Conservation (phyloP, 2,797 vertebrate genomes). For the Gobio occitaniae region DNA sequence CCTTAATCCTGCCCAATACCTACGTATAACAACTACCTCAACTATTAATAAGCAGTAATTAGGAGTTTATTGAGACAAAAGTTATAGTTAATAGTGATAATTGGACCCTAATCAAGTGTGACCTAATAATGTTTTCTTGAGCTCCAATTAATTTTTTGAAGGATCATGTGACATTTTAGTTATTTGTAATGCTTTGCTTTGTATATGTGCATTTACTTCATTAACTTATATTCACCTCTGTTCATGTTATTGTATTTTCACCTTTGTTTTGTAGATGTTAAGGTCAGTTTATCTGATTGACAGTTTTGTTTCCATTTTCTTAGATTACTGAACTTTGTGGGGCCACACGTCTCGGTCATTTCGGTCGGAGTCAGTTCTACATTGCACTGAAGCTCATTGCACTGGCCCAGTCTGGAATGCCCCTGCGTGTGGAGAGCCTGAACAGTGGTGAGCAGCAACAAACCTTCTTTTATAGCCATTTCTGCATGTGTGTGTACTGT, state of each 20-base stretch:
- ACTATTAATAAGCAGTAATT: no score
- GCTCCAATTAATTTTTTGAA: neutral
- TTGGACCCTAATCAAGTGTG: no score
- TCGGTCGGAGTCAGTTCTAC: constrained; percentile 98
- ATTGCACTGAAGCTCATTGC: constrained; percentile 98
- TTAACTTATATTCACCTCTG: neutral
- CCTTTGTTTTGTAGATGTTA: neutral
- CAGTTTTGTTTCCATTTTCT: constrained; percentile 24
- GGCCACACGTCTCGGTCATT: constrained; percentile 96
- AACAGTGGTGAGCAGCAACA: constrained; percentile 87
- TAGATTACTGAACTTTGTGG: constrained; percentile 98
- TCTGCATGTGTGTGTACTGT: neutral
- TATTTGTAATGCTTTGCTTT: neutral
- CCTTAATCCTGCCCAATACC: no score
- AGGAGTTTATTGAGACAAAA: no score
- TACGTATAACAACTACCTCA: no score
- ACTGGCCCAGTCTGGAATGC: constrained; percentile 94
- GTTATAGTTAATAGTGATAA: no score
- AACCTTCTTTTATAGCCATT: neutral
- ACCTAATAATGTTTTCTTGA: neutral
- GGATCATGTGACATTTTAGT: neutral
- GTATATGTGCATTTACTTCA: neutral
- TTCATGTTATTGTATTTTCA: neutral
- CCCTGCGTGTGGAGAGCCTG: constrained; percentile 94
- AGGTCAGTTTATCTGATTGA: neutral